A percentile compares a stretch with the other conserved stretches of the same genome.
Conservation (phyloP, 2,888 invertebrate species). For the Monopis laevigella region DNA sequence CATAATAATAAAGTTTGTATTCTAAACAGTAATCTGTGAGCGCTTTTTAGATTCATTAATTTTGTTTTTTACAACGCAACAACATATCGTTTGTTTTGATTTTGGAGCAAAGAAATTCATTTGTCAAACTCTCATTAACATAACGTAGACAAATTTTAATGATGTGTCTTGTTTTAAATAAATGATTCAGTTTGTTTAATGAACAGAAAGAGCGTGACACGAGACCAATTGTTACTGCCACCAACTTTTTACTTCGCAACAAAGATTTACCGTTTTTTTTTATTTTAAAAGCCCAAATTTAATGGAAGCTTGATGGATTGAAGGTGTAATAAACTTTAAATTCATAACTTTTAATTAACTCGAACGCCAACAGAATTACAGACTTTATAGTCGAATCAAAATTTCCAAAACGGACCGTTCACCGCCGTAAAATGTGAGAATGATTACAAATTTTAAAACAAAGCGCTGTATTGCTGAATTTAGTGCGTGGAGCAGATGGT, state of each 20-base stretch:
- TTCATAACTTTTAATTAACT: slow-evolving; percentile 67
- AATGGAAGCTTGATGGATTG: slow-evolving; percentile 6
- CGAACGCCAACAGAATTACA: slow-evolving; percentile 63
- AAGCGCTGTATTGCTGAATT: slow-evolving; percentile 55
- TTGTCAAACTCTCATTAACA: slow-evolving; percentile 6
- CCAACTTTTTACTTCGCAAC: slow-evolving; percentile 1
- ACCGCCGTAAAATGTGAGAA: slow-evolving; percentile 64
- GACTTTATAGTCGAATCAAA: slow-evolving; percentile 64
- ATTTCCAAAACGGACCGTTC: slow-evolving; percentile 63
- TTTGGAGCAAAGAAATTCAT: slow-evolving; percentile 6
- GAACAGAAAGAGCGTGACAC: neutral
- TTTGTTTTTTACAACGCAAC: too few relatives aligned
- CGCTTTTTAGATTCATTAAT: too few relatives aligned
- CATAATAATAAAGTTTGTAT: too few relatives aligned
- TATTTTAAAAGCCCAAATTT: neutral
- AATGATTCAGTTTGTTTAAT: slow-evolving; percentile 11
- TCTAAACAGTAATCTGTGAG: too few relatives aligned
- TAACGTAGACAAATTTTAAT: slow-evolving; percentile 11
- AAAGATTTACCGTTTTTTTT: neutral
- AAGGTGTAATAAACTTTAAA: slow-evolving; percentile 40
- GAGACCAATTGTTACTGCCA: slow-evolving; percentile 2
- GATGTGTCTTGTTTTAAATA: slow-evolving; percentile 11
- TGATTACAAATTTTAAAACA: slow-evolving; percentile 66
- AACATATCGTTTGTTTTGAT: slow-evolving; percentile 8
- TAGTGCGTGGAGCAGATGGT: slow-evolving; percentile 56